Evolutionary conservation across 2,797 vertebrate genomes (phyloP), one percentile per base, ranked within the genome.

Genomic region (Neopelma chrysocephalum): DNA sequence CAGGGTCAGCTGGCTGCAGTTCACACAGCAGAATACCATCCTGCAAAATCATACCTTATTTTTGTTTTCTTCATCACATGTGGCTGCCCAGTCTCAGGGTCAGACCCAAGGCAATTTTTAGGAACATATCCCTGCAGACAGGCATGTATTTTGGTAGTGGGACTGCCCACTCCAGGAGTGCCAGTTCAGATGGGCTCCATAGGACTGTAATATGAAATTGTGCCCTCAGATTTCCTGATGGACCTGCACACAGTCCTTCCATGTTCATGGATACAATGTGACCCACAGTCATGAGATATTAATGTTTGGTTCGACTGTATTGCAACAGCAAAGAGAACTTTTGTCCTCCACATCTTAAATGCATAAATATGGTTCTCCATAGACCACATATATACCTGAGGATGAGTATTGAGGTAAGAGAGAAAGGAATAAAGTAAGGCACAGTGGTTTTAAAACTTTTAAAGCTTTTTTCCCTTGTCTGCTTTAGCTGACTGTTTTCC

Each of bases 21-120:
- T 60, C 3, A 3, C 34, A 32, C 8, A 75, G 26, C 48, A 75
- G 26, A 75, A 27, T 11, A 22, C 10, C 22, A 20, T 15, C 10
- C 32, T 69, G 23, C 31, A 76, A 82, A 79, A 69, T 17, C n/a
- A 26, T 13, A 11, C 21, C 13, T 87, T 50, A 8, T 50, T 88
- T 87, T 79, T 50, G 13, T n/a, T 82, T 53, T 4, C 22, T 93
- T 11, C 6, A 9, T 72, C 50, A 57, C 18, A 9, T 9, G 15
- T 7, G 4, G 17, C 53, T 53, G 25, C 1, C 2, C 19, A 51
- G n/a, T 9, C 32, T 64, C 2, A 0, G 10, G 6, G 23, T 57
- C 48, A 71, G 45, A 36, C 27, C 62, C 27, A 38, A 73, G 50
- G 43, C 17, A 47, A 32, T 16, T 47, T 53, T 56, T 85, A 60